A percentile compares a stretch with the other conserved stretches of the same genome.
These are phyloP conservation scores for Drosophila sproati DNA, from an alignment of 1,140 invertebrate genomes.

Conservation along the genomic window DNA sequence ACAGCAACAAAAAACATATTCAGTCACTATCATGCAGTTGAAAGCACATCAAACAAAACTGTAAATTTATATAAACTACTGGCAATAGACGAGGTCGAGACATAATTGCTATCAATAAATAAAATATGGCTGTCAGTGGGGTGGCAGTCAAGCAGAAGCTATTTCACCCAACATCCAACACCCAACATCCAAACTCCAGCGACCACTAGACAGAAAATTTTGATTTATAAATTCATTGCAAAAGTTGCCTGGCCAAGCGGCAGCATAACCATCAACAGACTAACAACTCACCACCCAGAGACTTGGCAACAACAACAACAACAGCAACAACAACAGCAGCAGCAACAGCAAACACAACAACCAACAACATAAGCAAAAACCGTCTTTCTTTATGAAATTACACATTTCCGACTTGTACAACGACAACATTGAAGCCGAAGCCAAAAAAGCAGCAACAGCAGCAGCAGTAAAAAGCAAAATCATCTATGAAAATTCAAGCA, in stretches of 20 bases:
- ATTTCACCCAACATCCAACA: slow-evolving; percentile 20
- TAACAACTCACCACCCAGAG: slow-evolving; percentile 31
- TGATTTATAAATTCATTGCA: slow-evolving; percentile 83
- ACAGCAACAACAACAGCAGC: slow-evolving; percentile 34
- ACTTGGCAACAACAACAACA: slow-evolving; percentile 41
- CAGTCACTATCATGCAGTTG: slow-evolving; percentile 57
- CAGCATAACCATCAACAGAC: slow-evolving; percentile 53
- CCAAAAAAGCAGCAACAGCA: slow-evolving; percentile 66
- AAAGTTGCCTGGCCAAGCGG: slow-evolving; percentile 78
- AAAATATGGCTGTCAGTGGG: slow-evolving; percentile 70
- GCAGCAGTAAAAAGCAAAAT: slow-evolving; percentile 38
- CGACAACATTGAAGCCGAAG: slow-evolving; percentile 66
- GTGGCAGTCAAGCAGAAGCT: slow-evolving; percentile 33
- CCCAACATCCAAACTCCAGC: slow-evolving; percentile 43
- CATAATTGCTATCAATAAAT: slow-evolving; percentile 84
- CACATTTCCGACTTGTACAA: slow-evolving; percentile 82
- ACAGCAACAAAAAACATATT: slow-evolving; percentile 21
- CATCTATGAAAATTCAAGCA: slow-evolving; percentile 53
- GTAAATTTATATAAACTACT: slow-evolving; percentile 74
- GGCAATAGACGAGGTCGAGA: slow-evolving; percentile 78
- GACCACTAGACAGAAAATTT: slow-evolving; percentile 74
- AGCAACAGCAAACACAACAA: slow-evolving; percentile 9
- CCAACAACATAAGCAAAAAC: slow-evolving; percentile 61
- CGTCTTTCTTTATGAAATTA: slow-evolving; percentile 80
- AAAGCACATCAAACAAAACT: slow-evolving; percentile 82